Conservation (phyloP, 2,888 invertebrate species). For the Oscheius sp. region DNA sequence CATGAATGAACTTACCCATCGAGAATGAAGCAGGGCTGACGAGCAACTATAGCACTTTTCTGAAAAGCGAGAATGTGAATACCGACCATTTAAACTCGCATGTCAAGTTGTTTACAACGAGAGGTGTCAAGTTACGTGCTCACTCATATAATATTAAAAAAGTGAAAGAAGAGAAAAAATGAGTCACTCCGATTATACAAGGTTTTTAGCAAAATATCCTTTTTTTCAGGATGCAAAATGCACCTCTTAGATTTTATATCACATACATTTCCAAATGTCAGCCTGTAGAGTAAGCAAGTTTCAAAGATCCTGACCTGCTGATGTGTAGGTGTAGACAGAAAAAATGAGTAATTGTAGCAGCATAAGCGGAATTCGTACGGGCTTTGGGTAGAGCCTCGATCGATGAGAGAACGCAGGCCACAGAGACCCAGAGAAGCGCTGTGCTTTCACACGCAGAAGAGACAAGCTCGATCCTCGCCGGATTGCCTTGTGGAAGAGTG, state of each 20-base stretch:
- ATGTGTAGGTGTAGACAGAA: conserved; percentile 3
- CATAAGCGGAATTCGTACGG: conserved; percentile 27
- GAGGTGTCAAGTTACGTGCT: too few relatives aligned
- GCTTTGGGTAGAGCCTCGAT: conserved; percentile 37
- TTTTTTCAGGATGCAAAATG: background rate
- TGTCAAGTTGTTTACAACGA: too few relatives aligned
- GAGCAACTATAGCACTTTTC: conserved; percentile 66
- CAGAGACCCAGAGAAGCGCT: conserved; percentile 32
- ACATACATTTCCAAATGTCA: background rate
- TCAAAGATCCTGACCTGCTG: conserved; percentile 19
- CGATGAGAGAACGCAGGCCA: conserved; percentile 33
- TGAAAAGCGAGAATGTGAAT: conserved; percentile 39
- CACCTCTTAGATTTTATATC: background rate
- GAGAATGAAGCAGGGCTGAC: conserved; percentile 54
- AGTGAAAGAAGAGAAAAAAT: background rate
- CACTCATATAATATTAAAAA: too few relatives aligned
- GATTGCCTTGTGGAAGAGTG: conserved; percentile 20
- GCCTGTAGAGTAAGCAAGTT: background rate
- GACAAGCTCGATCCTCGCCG: conserved; percentile 3
- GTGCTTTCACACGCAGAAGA: conserved; percentile 25
- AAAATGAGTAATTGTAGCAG: conserved; percentile 33
- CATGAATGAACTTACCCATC: conserved; percentile 53
- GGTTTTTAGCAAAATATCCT: background rate
- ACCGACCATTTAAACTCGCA: too few relatives aligned
- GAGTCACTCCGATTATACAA: too few relatives aligned